A percentile compares a stretch with the other conserved stretches of the same genome.
These are phyloP conservation scores for Setipinna tenuifilis DNA, from an alignment of 2,797 vertebrate species.

Conservation along the genomic window DNA sequence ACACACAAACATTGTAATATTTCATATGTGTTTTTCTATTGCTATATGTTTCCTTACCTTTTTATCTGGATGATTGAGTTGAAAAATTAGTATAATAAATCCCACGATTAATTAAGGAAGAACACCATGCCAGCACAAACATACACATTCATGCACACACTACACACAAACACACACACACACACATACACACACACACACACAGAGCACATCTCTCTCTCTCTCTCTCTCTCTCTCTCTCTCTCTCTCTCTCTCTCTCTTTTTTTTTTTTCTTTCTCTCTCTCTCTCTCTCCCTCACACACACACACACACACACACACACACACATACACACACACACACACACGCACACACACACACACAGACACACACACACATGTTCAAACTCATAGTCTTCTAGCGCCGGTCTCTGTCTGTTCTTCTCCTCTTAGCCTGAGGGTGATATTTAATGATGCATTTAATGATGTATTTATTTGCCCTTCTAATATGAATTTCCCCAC, in stretches of 20 bases:
- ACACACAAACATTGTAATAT: neutral
- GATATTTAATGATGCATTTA: conserved; percentile 18
- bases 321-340: neutral
- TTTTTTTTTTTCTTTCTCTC: neutral
- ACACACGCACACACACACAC: neutral
- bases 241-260: neutral
- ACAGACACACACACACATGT: neutral
- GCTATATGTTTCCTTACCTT: neutral
- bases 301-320: neutral
- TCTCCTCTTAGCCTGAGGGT: neutral
- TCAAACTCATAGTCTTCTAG: neutral
- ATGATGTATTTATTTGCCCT: conserved; percentile 22
- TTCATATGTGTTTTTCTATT: neutral
- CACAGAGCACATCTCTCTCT: neutral
- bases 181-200: conserved; percentile 15
- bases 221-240: neutral
- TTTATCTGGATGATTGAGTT: neutral
- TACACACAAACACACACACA: neutral
- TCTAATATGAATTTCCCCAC: conserved; percentile 21
- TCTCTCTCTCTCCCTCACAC: neutral
- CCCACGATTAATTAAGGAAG: neutral
- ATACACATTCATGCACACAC: neutral
- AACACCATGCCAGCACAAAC: neutral
- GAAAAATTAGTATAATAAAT: neutral
- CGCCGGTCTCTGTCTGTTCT: conserved; percentile 7